Percentiles rank a stretch among this genome's conserved stretches.
Conservation (phyloP, 2,797 vertebrate genomes). For the Semaprochilodus insignis region DNA sequence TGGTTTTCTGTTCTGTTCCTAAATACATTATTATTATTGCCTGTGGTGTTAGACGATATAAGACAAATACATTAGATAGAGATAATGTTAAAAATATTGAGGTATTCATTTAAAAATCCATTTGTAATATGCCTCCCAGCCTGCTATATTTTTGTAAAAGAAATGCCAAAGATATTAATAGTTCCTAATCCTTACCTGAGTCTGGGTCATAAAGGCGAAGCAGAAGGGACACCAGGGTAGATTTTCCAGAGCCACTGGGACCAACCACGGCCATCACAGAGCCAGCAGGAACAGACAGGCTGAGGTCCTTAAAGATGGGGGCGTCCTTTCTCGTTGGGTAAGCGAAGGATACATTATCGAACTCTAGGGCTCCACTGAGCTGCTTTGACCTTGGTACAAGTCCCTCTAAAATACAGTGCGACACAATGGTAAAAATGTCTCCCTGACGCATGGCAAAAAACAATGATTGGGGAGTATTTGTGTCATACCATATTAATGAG, state of each 20-base stretch:
- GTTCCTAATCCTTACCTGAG: conserved; percentile 74
- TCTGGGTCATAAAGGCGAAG: conserved; percentile 89
- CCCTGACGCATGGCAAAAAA: not conserved
- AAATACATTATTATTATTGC: not conserved
- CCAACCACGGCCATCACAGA: conserved; percentile 93
- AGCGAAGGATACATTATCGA: conserved; percentile 85
- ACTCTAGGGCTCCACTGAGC: conserved; percentile 89
- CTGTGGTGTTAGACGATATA: too few species aligned
- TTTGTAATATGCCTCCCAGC: not conserved
- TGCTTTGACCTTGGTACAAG: conserved; percentile 75
- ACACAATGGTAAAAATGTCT: not conserved
- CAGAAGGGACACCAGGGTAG: conserved; percentile 90
- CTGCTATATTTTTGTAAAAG: not conserved
- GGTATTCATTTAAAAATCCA: too few species aligned
- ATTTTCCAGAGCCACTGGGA: conserved; percentile 94
- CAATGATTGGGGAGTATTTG: not conserved
- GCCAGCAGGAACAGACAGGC: conserved; percentile 88
- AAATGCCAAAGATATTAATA: not conserved
- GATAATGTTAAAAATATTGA: too few species aligned
- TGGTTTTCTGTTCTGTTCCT: not conserved
- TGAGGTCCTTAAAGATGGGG: conserved; percentile 87
- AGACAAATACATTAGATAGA: too few species aligned
- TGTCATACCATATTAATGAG: not conserved
- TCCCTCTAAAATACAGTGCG: conserved; percentile 81
- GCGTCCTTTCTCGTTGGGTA: conserved; percentile 92